Conservation (phyloP, 1,140 invertebrate genomes). For the Heliconius nattereri region DNA sequence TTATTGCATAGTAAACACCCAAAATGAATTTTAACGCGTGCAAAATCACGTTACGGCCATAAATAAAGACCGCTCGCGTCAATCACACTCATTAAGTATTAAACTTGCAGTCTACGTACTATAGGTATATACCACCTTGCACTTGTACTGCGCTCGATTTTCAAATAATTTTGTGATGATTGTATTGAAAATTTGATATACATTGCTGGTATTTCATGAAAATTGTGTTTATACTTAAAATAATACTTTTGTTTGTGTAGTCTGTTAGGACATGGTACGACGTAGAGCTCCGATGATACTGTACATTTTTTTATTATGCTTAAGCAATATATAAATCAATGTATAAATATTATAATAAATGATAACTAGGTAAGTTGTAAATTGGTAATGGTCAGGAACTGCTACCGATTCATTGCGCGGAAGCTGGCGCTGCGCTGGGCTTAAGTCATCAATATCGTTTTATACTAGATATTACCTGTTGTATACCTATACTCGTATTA, state of each 20-base stretch:
- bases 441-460: conserved; percentile 66
- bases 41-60: conserved; percentile 43
- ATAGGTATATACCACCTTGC: conserved; percentile 23
- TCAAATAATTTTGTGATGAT: background rate
- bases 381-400: conserved; percentile 44
- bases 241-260: background rate
- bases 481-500: background rate
- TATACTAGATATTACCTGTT: conserved; percentile 43
- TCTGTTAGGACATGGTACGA: background rate
- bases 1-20: conserved; percentile 21
- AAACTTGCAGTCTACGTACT: conserved; percentile 38
- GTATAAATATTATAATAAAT: conserved; percentile 10
- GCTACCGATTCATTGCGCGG: conserved; percentile 60
- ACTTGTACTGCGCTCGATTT: conserved; percentile 24
- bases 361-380: background rate
- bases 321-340: conserved; percentile 2
- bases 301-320: background rate
- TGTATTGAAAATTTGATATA: background rate
- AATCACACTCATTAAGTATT: conserved; percentile 46
- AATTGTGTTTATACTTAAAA: background rate
- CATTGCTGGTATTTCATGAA: conserved; percentile 20
- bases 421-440: conserved; percentile 47
- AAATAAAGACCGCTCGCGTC: conserved; percentile 44
- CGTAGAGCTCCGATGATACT: background rate
- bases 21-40: conserved; percentile 40